Percentiles rank a stretch among this genome's conserved stretches.
These are phyloP conservation scores for Nothoprocta pentlandii DNA, from an alignment of 2,113 vertebrate genomes.

Conservation along the genomic window DNA sequence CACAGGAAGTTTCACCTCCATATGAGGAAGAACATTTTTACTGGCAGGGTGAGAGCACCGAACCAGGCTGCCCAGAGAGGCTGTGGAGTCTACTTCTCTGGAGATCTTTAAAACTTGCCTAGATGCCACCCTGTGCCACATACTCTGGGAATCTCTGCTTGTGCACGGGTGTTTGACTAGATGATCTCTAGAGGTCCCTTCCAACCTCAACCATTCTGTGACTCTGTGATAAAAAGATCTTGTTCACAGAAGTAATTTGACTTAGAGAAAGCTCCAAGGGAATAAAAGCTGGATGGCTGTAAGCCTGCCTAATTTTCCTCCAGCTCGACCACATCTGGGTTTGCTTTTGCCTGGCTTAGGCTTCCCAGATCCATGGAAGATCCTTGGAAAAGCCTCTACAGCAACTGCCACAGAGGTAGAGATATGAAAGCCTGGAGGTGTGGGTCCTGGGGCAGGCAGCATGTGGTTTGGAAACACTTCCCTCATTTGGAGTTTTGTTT, in stretches of 20 bases:
- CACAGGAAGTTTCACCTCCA: too few species aligned
- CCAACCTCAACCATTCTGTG: too few species aligned
- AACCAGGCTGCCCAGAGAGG: too few species aligned
- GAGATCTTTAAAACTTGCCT: too few species aligned
- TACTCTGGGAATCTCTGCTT: too few species aligned
- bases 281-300: background rate
- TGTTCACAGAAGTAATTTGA: background rate
- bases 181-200: too few species aligned
- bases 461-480: background rate
- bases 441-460: background rate
- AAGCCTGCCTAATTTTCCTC: background rate
- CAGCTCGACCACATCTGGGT: background rate
- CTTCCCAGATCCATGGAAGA: background rate
- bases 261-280: background rate
- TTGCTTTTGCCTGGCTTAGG: background rate
- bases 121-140: too few species aligned
- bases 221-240: background rate
- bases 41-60: too few species aligned
- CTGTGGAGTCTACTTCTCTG: too few species aligned
- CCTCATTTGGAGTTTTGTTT: background rate
- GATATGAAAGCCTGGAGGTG: fast-evolving
- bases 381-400: background rate
- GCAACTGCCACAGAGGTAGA: background rate
- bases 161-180: too few species aligned
- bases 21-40: too few species aligned